Evolutionary conservation across 2,888 invertebrate genomes (phyloP), one percentile per base, ranked within the genome.

Genomic region (Caenorhabditis sinica): DNA sequence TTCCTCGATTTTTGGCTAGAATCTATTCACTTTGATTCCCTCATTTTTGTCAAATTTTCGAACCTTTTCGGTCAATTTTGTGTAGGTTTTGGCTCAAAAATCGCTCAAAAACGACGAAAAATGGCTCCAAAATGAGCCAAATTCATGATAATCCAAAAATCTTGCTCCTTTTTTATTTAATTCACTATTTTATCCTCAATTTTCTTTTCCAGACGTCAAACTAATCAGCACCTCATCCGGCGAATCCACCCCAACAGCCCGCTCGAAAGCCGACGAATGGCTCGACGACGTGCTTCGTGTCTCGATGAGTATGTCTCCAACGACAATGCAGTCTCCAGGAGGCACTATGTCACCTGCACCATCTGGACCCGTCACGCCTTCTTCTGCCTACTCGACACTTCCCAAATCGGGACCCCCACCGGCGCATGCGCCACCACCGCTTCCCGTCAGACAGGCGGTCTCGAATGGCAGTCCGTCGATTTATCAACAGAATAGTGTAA

Each of bases 251-350:
- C 80, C 80, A 0, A 72, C 58, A 2, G 28, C 63, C 0, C 49
- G 80, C 0, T 65, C 74, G 0, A 87, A 85, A 53, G 89, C 90
- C 1, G 90, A 90, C 71, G 88, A 87, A 33, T 90, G 90, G 90
- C 79, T 90, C 23, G 89, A 89, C 20, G 86, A 90, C 40, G 86
- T 86, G 36, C 65, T 90, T 15, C 71, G 86, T 60, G 82, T 83
- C 28, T 86, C 87, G 30, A 80, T 89, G 74, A 86, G 83, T 49
- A 79, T 84, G 69, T 83, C 85, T 6, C 83, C 82, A n/a, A 66
- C 76, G 56, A 40, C 13, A n/a, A n/a, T n/a, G n/a, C n/a, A n/a
- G 17, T 51, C 76, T 3, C 49, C 72, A 23, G 36, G 9, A 2
- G 13, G 11, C 6, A 40, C 40, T 9, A 36, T 36, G 5, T 36